These are phyloP conservation scores for Gavialis gangeticus DNA, from an alignment of 2,113 vertebrate species.

Conservation along the genomic window DNA sequence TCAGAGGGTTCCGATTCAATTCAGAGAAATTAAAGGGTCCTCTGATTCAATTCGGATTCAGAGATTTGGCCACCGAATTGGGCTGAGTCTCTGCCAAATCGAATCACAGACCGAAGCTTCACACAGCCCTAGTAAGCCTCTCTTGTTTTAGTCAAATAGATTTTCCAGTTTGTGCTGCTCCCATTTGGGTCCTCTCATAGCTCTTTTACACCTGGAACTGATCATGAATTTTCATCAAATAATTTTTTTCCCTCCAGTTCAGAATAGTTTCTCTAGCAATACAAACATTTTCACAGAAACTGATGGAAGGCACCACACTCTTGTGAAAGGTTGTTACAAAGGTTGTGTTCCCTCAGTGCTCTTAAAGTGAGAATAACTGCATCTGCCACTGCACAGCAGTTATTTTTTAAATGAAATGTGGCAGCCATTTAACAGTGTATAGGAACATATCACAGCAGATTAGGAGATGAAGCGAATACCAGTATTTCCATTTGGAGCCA, in stretches of 20 bases:
- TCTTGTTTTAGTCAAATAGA: neutral
- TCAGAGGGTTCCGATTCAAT: too few species aligned
- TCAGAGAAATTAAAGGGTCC: too few species aligned
- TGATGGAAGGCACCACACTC: accelerated
- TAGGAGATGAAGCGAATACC: neutral
- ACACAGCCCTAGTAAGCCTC: too few species aligned
- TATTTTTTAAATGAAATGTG: neutral
- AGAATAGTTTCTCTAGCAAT: neutral
- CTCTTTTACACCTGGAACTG: neutral
- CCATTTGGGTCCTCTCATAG: neutral
- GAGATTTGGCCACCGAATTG: too few species aligned
- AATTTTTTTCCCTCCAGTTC: neutral
- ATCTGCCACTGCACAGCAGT: neutral
- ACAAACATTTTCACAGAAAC: neutral
- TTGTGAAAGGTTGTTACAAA: neutral
- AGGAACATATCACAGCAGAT: neutral
- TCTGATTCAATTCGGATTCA: too few species aligned
- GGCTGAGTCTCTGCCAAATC: too few species aligned
- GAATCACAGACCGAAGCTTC: too few species aligned
- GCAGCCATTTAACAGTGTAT: neutral
- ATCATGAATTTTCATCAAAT: neutral
- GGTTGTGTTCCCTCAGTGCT: accelerated
- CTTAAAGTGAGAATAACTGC: neutral
- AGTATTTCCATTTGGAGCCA: neutral
- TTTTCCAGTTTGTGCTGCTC: neutral